Evolutionary conservation across 2,888 invertebrate species (phyloP).

Genomic region (Apantesis nais): DNA sequence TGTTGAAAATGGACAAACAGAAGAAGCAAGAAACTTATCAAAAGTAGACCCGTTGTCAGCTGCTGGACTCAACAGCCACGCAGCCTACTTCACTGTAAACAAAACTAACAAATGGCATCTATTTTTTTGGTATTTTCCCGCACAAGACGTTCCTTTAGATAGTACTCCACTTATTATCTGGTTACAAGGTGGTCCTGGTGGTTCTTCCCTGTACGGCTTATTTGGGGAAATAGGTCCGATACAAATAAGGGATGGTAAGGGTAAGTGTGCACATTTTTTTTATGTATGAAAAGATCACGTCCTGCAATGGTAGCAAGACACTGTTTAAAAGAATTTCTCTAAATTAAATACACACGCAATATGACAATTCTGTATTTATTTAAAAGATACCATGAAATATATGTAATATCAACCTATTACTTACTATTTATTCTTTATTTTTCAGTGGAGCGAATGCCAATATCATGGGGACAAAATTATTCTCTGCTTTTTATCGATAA

Average conservation of each 20-base stretch:
- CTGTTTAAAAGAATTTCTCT: neutral
- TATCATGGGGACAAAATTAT: no score
- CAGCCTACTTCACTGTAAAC: slow-evolving; percentile 85
- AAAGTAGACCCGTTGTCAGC: no score
- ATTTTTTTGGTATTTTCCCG: slow-evolving; percentile 92
- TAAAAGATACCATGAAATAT: neutral
- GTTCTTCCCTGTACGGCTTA: slow-evolving; percentile 68
- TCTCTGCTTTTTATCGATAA: no score
- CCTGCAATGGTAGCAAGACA: neutral
- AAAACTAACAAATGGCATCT: slow-evolving; percentile 88
- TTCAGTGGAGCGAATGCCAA: slow-evolving; percentile 24
- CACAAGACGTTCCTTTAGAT: slow-evolving; percentile 56
- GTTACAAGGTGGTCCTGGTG: slow-evolving; percentile 78
- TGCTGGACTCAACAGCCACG: slow-evolving; percentile 29
- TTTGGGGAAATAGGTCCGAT: slow-evolving; percentile 77
- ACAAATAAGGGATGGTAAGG: slow-evolving; percentile 3
- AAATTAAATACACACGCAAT: neutral
- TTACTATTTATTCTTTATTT: neutral
- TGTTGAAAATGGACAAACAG: slow-evolving; percentile 26
- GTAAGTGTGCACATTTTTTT: neutral
- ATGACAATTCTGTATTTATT: neutral
- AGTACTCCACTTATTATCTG: slow-evolving; percentile 69
- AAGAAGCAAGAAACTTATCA: no score
- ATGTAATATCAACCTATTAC: neutral
- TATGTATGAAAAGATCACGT: neutral